Percentiles rank a stretch among this genome's conserved stretches.
Conservation (phyloP, 1,140 invertebrate genomes). For the Drosophila bocqueti region DNA sequence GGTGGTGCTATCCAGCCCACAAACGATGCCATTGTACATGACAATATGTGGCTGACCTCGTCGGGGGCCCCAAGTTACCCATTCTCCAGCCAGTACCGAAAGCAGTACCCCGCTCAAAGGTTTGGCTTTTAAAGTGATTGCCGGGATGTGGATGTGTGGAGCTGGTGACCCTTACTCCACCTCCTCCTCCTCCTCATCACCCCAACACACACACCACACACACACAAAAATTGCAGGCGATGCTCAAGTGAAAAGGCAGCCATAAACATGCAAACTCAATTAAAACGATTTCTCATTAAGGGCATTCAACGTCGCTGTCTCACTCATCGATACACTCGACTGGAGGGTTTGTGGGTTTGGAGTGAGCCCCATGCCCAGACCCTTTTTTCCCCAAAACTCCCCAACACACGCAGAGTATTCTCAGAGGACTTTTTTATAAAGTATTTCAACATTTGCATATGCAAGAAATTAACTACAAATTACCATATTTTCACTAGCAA, state of each 20-base stretch:
- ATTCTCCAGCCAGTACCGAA: background rate
- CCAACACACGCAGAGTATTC: background rate
- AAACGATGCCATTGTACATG: constrained; percentile 82
- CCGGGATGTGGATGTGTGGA: constrained; percentile 4
- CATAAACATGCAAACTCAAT: constrained; percentile 85
- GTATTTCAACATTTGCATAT: background rate
- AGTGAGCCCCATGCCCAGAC: constrained; percentile 7
- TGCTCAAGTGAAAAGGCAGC: constrained; percentile 71
- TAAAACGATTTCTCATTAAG: constrained; percentile 85
- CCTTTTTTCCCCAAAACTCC: background rate
- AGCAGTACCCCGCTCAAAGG: constrained; percentile 30
- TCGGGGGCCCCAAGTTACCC: constrained; percentile 14
- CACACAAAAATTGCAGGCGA: constrained; percentile 41
- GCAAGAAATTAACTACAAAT: background rate
- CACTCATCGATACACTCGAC: constrained; percentile 74
- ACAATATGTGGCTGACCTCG: constrained; percentile 72
- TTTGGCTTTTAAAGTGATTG: constrained; percentile 65
- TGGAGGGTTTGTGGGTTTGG: background rate
- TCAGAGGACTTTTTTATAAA: background rate
- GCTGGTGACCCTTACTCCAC: too few relatives aligned
- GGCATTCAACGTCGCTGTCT: constrained; percentile 68
- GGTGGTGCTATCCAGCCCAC: constrained; percentile 61
- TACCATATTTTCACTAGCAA: background rate
- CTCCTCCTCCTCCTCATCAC: background rate
- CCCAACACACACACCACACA: background rate